Evolutionary conservation across 2,888 invertebrate genomes (phyloP), one percentile per base, ranked within the genome.

Genomic region (Salticus scenicus): DNA sequence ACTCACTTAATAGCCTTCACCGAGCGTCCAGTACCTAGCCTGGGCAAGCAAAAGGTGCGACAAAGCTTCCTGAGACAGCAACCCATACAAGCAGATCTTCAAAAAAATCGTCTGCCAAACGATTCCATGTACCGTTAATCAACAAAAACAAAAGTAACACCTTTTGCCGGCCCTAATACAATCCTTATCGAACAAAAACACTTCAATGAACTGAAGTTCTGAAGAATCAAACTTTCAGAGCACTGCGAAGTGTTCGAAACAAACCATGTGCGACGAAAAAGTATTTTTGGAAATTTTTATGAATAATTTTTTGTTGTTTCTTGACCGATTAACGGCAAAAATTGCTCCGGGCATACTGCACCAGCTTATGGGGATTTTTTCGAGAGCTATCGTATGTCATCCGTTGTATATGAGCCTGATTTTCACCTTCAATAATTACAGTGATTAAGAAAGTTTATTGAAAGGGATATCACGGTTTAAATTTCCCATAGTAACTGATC

Each of bases 281-380:
- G 12, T 17, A 33, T 76, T 83, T 71, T 41, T 47, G 57, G 24
- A 1, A 5, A 69, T 70, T 71, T 75, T 82, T 41, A 51, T 67
- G 20, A 24, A 27, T 7, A 42, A 37, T 12, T 57, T 17, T 33
- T 41, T 63, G 66, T 37, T 28, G 51, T 76, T 83, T 76, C 76
- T 76, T 83, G 82, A 83, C 82, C 82, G 82, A 83, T 83, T 83
- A 83, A 42, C 41, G 57, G 57, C 57, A 57, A 7, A 24, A 5
- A 12, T 5, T 2, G 4, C 24, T 4, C 57, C 57, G 2, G 57
- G 57, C 20, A 5, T 24, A 57, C 57, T 57, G 2, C 57, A 4
- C 57, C 4, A 12, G 57, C 20, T 57, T 57, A 57, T 12, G 57
- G 42, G 17, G 57, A 1, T 24, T 24, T 57, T 24, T 10, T 5